These are phyloP conservation scores for Vanessa atalanta DNA, from an alignment of 1,140 invertebrate genomes.

Conservation along the genomic window DNA sequence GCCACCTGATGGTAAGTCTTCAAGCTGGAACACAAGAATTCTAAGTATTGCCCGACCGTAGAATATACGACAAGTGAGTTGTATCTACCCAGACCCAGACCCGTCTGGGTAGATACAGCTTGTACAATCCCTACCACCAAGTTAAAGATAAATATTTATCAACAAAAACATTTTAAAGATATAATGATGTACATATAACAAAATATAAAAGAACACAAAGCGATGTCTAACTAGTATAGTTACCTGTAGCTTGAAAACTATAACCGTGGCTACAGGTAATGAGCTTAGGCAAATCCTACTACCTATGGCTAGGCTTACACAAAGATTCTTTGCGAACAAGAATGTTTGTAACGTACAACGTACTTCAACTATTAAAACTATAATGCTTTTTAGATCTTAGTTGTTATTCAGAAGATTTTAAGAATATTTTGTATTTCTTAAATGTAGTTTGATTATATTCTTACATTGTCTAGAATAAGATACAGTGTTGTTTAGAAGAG, in stretches of 20 bases:
- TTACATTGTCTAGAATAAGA: background rate
- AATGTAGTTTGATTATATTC: background rate
- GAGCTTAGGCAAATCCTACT: slow-evolving; percentile 61
- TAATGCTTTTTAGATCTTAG: background rate
- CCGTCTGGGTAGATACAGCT: too few species aligned
- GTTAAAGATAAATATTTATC: too few species aligned
- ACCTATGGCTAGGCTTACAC: slow-evolving; percentile 45
- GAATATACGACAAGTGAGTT: too few species aligned
- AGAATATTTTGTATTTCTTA: background rate
- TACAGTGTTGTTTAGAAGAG: background rate
- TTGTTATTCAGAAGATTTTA: background rate
- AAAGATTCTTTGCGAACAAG: slow-evolving; percentile 45
- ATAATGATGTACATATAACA: background rate
- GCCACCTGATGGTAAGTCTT: too few species aligned
- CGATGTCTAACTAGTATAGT: background rate
- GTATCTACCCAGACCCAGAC: too few species aligned
- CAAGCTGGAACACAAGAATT: too few species aligned
- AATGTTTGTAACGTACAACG: slow-evolving; percentile 23
- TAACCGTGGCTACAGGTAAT: slow-evolving; percentile 46
- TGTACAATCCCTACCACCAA: too few species aligned
- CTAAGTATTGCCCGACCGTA: too few species aligned
- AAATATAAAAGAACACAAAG: slow-evolving; percentile 3
- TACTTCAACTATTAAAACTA: slow-evolving; percentile 17
- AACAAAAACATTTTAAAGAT: too few species aligned
- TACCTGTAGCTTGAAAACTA: slow-evolving; percentile 24